phyloP scores from a whole-genome alignment of 2,797 vertebrate species.

The Schizopygopsis pylzovi region DNA sequence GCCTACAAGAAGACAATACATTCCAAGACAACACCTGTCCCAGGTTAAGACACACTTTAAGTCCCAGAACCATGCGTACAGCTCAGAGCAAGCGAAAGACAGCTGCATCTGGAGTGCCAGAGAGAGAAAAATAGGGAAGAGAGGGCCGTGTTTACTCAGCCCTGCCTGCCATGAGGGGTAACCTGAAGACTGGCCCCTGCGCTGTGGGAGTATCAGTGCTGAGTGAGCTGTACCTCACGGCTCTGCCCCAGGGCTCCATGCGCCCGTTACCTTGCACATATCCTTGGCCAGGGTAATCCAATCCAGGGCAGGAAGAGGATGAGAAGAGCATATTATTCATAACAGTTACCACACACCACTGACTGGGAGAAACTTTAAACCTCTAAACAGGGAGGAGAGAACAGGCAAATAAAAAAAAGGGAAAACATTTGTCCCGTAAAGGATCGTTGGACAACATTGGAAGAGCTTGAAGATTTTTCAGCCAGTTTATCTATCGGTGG shows the following conservation, averaged over 20 bases:
- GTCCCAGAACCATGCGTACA: conserved; percentile 5
- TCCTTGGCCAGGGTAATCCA: conserved; percentile 64
- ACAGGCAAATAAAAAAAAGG: conserved; percentile 43
- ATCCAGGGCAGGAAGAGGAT: conserved; percentile 66
- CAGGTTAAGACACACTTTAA: conserved; percentile 40
- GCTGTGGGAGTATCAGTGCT: conserved; percentile 79
- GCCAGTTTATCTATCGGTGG: not conserved
- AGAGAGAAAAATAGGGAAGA: conserved; percentile 49
- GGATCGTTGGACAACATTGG: conserved; percentile 43
- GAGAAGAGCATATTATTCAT: conserved; percentile 66
- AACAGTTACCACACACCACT: conserved; percentile 65
- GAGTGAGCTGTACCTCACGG: conserved; percentile 68
- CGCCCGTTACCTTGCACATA: conserved; percentile 66
- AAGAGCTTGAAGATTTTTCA: conserved; percentile 8
- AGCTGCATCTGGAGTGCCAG: conserved; percentile 48
- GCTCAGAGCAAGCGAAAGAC: conserved; percentile 33
- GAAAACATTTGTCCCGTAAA: conserved; percentile 40
- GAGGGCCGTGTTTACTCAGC: conserved; percentile 66
- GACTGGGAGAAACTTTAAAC: conserved; percentile 64
- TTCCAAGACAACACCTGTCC: conserved; percentile 53
- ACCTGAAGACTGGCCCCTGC: conserved; percentile 74
- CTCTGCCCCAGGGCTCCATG: conserved; percentile 63
- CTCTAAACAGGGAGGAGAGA: conserved; percentile 44
- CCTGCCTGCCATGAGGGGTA: conserved; percentile 68
- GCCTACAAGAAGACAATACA: not conserved